These are phyloP conservation scores for Eristalis pertinax DNA, from an alignment of 2,888 invertebrate species.

Conservation along the genomic window DNA sequence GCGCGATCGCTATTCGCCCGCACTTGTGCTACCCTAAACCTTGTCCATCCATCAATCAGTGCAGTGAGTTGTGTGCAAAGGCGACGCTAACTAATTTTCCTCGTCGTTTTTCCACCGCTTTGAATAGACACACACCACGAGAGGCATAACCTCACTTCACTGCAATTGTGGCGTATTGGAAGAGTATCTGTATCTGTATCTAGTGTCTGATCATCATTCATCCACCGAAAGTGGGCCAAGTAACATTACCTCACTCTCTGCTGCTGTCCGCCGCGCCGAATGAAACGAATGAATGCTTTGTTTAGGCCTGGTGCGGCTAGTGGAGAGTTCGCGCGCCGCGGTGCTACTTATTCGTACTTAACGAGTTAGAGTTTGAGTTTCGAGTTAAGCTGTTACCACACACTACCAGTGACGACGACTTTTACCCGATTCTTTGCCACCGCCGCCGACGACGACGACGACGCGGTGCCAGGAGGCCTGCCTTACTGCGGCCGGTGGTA, in stretches of 20 bases:
- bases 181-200: constrained; percentile 29
- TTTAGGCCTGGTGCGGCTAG: background rate
- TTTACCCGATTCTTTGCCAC: constrained; percentile 8
- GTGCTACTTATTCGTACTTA: constrained; percentile 38
- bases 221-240: constrained; percentile 58
- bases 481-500: constrained; percentile 8
- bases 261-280: background rate
- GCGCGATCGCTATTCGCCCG: constrained; percentile 5
- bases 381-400: constrained; percentile 1
- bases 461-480: background rate
- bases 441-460: too few relatives aligned
- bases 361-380: constrained; percentile 21
- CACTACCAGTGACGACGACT: background rate
- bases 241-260: constrained; percentile 55
- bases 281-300: constrained; percentile 16
- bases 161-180: constrained; percentile 21
- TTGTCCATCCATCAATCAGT: constrained; percentile 36
- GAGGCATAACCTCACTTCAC: background rate
- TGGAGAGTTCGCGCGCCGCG: background rate
- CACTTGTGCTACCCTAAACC: background rate
- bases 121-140: background rate
- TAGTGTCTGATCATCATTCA: constrained; percentile 37
- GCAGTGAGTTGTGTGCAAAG: background rate
- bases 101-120: constrained; percentile 11
- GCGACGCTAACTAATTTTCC: constrained; percentile 25